Evolutionary conservation across 2,888 invertebrate species (phyloP).

Genomic region (Matsumyia berberina): DNA sequence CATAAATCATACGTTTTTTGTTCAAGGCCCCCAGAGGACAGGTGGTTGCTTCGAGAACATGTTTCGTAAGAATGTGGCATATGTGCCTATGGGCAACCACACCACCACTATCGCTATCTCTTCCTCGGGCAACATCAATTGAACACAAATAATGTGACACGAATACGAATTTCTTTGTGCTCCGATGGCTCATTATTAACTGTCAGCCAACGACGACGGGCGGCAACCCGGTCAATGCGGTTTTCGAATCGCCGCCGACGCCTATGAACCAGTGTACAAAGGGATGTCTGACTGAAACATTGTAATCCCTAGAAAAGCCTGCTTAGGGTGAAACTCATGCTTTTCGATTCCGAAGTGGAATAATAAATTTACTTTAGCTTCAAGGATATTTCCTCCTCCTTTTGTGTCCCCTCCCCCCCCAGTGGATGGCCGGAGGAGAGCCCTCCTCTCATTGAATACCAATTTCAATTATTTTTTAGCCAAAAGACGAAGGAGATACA

Average conservation of each 20-base stretch:
- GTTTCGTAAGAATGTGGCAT: constrained; percentile 52
- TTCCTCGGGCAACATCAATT: constrained; percentile 62
- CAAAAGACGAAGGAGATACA: constrained; percentile 64
- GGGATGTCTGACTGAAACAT: constrained; percentile 69
- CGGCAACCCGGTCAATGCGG: constrained; percentile 39
- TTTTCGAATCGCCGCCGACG: constrained; percentile 50
- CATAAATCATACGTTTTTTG: constrained; percentile 72
- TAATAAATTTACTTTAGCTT: constrained; percentile 76
- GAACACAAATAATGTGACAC: constrained; percentile 76
- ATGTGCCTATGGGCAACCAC: constrained; percentile 54
- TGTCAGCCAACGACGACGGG: constrained; percentile 56
- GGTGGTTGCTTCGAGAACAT: constrained; percentile 70
- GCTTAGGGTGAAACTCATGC: constrained; percentile 68
- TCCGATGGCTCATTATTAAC: constrained; percentile 75
- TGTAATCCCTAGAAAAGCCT: constrained; percentile 74
- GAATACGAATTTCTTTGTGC: constrained; percentile 75
- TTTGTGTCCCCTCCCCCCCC: no score
- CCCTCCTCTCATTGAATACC: constrained; percentile 73
- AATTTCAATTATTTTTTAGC: constrained; percentile 76
- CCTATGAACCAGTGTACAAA: constrained; percentile 44
- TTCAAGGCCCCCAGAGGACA: constrained; percentile 43
- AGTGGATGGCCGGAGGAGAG: neutral
- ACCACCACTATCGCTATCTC: no score
- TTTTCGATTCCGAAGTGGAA: constrained; percentile 72
- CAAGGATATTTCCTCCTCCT: constrained; percentile 50